Percentiles rank a stretch among this genome's conserved stretches.
These are phyloP conservation scores for Tetramorium simillimum DNA, from an alignment of 1,140 invertebrate genomes.

Conservation along the genomic window DNA sequence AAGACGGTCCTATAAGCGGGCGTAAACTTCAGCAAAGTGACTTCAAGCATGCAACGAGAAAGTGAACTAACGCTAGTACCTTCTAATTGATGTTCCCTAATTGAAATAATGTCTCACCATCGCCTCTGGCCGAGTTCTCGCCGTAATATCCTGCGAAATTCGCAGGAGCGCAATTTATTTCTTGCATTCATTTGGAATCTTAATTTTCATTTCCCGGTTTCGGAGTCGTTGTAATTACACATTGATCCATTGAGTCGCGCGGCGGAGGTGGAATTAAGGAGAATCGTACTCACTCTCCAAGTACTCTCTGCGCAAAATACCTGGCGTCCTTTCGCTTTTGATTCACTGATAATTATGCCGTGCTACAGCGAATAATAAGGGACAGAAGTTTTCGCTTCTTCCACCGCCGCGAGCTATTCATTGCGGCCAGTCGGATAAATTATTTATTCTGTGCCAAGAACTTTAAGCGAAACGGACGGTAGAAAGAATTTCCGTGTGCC, in stretches of 20 bases:
- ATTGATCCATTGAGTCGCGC: constrained; percentile 61
- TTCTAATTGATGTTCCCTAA: constrained; percentile 63
- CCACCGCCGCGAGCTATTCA: constrained; percentile 47
- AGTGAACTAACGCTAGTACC: constrained; percentile 61
- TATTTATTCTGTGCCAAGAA: constrained; percentile 60
- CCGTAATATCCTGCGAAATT: constrained; percentile 56
- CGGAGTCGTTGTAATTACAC: constrained; percentile 70
- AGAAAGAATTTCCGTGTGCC: constrained; percentile 44
- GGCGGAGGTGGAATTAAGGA: constrained; percentile 13
- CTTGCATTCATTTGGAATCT: constrained; percentile 73
- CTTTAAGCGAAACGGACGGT: constrained; percentile 37
- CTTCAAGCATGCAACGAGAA: constrained; percentile 58
- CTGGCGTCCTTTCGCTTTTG: constrained; percentile 60
- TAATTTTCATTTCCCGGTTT: constrained; percentile 69
- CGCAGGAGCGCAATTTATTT: constrained; percentile 68
- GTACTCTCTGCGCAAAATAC: constrained; percentile 59
- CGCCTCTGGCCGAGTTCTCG: constrained; percentile 27
- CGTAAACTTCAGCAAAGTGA: constrained; percentile 68
- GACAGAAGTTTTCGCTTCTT: constrained; percentile 58
- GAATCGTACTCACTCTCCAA: constrained; percentile 27
- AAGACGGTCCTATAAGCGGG: constrained; percentile 49
- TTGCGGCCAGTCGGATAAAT: constrained; percentile 55
- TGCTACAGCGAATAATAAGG: constrained; percentile 36
- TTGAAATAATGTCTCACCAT: constrained; percentile 71
- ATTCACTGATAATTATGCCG: constrained; percentile 67